Evolutionary conservation across 2,113 vertebrate species (phyloP).

Genomic region (Parus major): DNA sequence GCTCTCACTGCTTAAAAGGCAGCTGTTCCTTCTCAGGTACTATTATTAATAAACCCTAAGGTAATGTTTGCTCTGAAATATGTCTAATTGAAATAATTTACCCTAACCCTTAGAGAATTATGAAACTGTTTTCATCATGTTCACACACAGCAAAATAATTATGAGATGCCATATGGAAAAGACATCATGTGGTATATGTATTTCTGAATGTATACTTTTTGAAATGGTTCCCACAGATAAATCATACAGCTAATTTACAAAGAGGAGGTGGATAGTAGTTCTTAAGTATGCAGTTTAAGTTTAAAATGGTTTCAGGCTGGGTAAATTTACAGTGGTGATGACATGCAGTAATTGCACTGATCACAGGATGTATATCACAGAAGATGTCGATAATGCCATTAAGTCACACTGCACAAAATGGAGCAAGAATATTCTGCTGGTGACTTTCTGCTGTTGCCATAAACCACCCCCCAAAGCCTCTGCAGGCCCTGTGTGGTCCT

Average conservation of each 20-base stretch:
- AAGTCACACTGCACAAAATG: not conserved
- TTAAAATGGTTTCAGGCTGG: conserved; percentile 70
- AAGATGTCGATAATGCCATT: conserved; percentile 57
- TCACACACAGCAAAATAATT: conserved; percentile 87
- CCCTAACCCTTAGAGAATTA: conserved; percentile 86
- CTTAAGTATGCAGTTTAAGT: conserved; percentile 71
- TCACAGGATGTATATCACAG: conserved; percentile 58
- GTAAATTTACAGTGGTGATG: conserved; percentile 72
- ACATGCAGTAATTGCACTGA: conserved; percentile 71
- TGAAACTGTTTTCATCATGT: conserved; percentile 87
- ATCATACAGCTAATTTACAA: conserved; percentile 79
- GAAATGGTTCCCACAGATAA: conserved; percentile 81
- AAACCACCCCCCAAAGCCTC: not conserved
- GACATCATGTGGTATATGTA: conserved; percentile 82
- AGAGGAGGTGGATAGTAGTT: conserved; percentile 73
- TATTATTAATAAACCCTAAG: conserved; percentile 91
- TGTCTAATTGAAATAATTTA: conserved; percentile 89
- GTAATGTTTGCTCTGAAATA: conserved; percentile 83
- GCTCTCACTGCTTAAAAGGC: conserved; percentile 86
- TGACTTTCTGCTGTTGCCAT: not conserved
- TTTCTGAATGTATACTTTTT: conserved; percentile 81
- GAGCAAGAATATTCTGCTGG: not conserved
- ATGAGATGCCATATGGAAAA: conserved; percentile 86
- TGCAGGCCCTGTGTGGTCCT: not conserved
- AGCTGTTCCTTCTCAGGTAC: conserved; percentile 98